These are phyloP conservation scores for Bombus turneri DNA, from an alignment of 1,140 invertebrate species.

Conservation along the genomic window DNA sequence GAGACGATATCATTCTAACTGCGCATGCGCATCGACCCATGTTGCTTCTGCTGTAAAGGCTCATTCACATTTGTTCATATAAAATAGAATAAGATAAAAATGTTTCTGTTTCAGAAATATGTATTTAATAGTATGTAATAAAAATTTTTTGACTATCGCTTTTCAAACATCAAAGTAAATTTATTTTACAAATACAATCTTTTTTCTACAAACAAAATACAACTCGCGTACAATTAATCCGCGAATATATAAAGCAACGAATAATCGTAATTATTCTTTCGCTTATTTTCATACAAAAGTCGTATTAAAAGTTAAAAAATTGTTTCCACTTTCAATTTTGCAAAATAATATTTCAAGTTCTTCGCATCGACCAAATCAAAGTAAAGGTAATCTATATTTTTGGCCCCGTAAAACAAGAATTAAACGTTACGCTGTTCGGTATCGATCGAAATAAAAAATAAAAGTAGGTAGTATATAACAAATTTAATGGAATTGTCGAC, in stretches of 20 bases:
- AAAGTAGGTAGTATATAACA: background rate
- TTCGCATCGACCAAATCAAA: no score
- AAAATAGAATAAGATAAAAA: constrained; percentile 42
- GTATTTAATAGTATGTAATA: background rate
- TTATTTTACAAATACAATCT: background rate
- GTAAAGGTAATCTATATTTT: background rate
- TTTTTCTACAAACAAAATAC: background rate
- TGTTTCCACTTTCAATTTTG: background rate
- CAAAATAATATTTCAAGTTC: background rate
- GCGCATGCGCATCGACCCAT: constrained; percentile 68
- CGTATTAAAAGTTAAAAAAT: background rate
- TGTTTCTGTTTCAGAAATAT: constrained; percentile 9
- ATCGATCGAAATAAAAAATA: constrained; percentile 44
- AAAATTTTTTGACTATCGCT: background rate
- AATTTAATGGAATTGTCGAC: background rate
- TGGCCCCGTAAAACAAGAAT: background rate
- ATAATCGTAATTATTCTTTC: background rate
- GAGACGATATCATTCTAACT: constrained; percentile 68
- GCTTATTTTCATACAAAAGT: no score
- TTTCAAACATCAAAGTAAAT: no score
- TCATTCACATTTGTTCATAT: constrained; percentile 64
- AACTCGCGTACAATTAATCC: background rate
- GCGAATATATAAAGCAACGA: background rate
- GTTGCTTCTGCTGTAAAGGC: constrained; percentile 66
- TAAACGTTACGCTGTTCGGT: background rate